phyloP scores from a whole-genome alignment of 2,797 vertebrate species.

The Molothrus aeneus region DNA sequence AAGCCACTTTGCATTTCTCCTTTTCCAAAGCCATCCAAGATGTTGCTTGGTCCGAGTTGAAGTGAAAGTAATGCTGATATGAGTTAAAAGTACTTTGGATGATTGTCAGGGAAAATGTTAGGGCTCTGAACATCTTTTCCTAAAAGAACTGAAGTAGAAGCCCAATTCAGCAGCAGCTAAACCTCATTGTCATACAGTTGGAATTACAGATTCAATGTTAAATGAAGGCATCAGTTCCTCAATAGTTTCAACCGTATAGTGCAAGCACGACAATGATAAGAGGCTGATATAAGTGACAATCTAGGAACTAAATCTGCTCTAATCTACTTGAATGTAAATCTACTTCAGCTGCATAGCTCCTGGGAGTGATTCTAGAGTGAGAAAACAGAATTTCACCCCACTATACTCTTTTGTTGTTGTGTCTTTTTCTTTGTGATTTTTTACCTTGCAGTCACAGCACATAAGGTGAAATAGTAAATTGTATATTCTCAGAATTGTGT shows the following conservation, averaged over 20 bases:
- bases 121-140: conserved; percentile 72
- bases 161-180: conserved; percentile 80
- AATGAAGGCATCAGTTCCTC: neutral
- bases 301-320: conserved; percentile 6
- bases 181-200: neutral
- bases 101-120: conserved; percentile 77
- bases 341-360: neutral
- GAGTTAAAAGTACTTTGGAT: conserved; percentile 61
- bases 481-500: conserved; percentile 79
- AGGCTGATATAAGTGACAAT: neutral
- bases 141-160: conserved; percentile 74
- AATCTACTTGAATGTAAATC: conserved; percentile 34
- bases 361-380: neutral
- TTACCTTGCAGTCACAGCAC: conserved; percentile 71
- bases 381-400: neutral
- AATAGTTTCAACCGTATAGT: neutral
- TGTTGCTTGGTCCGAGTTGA: conserved; percentile 73
- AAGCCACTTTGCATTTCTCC: neutral
- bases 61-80: conserved; percentile 54
- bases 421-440: neutral
- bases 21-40: neutral
- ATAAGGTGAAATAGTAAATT: conserved; percentile 75
- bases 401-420: neutral
- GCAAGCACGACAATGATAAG: neutral
- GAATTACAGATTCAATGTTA: neutral